Conservation (phyloP, 2,113 vertebrate species). For the Paramisgurnus dabryanus region DNA sequence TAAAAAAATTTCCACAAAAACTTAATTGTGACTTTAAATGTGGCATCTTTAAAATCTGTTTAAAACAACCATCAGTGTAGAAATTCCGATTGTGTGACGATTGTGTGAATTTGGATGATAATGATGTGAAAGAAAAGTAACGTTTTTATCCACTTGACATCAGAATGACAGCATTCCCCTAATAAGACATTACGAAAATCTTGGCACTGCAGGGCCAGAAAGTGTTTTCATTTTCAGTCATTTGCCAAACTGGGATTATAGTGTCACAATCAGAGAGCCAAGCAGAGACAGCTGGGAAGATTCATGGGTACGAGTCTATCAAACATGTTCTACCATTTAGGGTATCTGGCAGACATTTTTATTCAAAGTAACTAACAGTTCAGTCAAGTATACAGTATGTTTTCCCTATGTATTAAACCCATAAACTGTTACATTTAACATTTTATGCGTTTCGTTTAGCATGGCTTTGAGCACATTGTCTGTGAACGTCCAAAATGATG, state of each 20-base stretch:
- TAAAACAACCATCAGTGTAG: no score
- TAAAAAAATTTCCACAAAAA: no score
- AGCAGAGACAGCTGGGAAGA: neutral
- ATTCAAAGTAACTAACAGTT: no score
- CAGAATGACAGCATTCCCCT: neutral
- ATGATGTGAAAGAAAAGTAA: no score
- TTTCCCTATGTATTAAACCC: no score
- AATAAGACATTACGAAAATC: conserved; percentile 16
- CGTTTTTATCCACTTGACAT: neutral
- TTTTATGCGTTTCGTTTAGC: neutral
- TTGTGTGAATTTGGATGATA: no score
- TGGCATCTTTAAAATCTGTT: no score
- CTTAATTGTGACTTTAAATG: no score
- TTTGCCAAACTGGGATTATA: conserved; percentile 14
- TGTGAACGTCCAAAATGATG: conserved; percentile 16
- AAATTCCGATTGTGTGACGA: no score
- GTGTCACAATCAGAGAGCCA: conserved; percentile 33
- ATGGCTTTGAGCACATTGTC: neutral
- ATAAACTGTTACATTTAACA: neutral
- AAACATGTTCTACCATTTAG: neutral
- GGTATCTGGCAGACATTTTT: no score
- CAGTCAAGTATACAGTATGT: neutral
- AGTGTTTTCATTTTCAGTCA: conserved; percentile 11
- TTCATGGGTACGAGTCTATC: neutral
- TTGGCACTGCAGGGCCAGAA: neutral